phyloP scores from a whole-genome alignment of 2,113 vertebrate species.

The Proteles cristata region DNA sequence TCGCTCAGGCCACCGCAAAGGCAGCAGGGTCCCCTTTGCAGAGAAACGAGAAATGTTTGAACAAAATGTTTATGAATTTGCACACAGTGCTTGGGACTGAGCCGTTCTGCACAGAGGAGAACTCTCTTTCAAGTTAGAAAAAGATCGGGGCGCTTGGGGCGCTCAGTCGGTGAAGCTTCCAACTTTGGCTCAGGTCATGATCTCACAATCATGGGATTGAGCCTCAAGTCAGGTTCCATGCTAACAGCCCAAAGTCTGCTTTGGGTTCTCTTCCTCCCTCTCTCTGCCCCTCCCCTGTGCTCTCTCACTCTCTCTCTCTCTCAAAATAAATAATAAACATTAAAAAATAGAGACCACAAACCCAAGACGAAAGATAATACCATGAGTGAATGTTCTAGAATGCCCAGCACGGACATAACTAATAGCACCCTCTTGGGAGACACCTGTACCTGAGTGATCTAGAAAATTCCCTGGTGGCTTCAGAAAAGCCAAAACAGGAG shows the following conservation, averaged over 20 bases:
- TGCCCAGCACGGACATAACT: fast-evolving
- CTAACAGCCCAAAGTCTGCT: too few species aligned
- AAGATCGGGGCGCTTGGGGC: too few species aligned
- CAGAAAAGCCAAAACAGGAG: neutral
- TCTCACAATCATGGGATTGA: too few species aligned
- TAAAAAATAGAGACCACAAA: neutral
- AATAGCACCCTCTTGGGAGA: neutral
- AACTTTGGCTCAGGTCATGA: too few species aligned
- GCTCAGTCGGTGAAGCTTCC: too few species aligned
- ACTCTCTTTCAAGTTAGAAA: neutral
- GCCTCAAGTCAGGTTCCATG: too few species aligned
- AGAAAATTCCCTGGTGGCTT: neutral
- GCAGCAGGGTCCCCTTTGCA: neutral
- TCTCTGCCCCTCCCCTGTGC: too few species aligned
- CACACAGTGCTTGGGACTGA: neutral
- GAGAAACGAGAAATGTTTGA: neutral
- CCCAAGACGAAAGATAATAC: neutral
- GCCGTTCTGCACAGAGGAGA: neutral
- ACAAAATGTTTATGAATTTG: neutral
- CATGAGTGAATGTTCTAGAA: neutral
- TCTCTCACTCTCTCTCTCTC: too few species aligned
- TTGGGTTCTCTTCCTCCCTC: too few species aligned
- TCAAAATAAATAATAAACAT: too few species aligned
- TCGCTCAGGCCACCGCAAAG: fast-evolving
- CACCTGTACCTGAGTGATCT: neutral